Base-by-base conservation (phyloP, 2,888 invertebrate species). In the Odontocolon sp. region DNA sequence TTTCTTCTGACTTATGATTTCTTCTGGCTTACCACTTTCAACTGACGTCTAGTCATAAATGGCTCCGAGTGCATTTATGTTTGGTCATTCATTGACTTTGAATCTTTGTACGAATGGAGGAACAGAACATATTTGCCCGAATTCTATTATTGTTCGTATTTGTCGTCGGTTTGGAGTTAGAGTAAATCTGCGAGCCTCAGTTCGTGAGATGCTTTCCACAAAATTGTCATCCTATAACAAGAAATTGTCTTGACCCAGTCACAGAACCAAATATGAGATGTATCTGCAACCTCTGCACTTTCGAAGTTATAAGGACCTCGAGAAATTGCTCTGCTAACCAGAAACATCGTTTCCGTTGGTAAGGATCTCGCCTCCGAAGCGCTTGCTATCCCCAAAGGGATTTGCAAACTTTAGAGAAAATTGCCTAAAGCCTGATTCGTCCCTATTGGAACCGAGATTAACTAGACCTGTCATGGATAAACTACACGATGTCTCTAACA, bases 231-330 rank as follows among this genome's bases (percentile, higher is more conserved):
- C 26, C 23, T 26, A 66, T 31, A 71, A 72, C 47, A 42, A 40
- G 33, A 72, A 63, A 45, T 38, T 67, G 56, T 71, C 56, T 71
- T 67, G 76, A 71, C 76, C 61, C 61, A 67, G 56, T 71, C 61
- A 40, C 28, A 56, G 26, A 38, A 54, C 18, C 61, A 47, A 21
- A 67, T 56, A 36, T 14, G 42, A 40, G 47, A 47, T 50, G 45
- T 40, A 56, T 26, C 40, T 21, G 33, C 52, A 42, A n/a, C 38
- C 23, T 38, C 40, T 2, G 28, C 52, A 61, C 70, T 61, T 70
- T 61, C 70, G 31, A 21, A 42, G 54, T 33, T 42, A 14, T 14
- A 47, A 38, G 38, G 36, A 38, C 31, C 40, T 8, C 11, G 31
- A 42, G 59, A 45, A 33, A 66, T 71, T 54, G 52, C n/a, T 23